phyloP scores from a whole-genome alignment of 2,113 vertebrate species.

The Empidonax alnorum region DNA sequence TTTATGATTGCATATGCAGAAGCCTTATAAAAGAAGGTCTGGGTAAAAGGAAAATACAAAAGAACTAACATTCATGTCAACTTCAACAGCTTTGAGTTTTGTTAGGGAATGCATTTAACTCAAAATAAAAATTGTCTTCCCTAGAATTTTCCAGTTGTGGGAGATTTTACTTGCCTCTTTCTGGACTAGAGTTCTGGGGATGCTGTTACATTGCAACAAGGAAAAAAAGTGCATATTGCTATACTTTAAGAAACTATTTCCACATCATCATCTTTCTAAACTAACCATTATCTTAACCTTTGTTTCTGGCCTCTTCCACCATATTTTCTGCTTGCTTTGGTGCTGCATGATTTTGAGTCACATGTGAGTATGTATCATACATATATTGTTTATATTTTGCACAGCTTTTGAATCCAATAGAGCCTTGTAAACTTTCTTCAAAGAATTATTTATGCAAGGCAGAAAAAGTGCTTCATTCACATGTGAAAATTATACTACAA shows the following conservation, averaged over 20 bases:
- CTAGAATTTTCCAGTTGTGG: neutral
- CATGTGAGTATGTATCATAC: neutral
- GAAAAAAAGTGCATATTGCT: neutral
- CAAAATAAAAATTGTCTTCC: neutral
- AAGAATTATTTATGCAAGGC: slow-evolving; percentile 50
- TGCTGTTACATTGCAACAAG: neutral
- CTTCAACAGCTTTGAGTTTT: neutral
- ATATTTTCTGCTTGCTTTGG: neutral
- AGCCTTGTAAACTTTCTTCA: slow-evolving; percentile 50
- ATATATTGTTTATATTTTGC: neutral
- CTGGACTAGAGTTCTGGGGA: neutral
- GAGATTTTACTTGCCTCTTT: neutral
- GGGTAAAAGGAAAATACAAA: neutral
- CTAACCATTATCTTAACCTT: neutral
- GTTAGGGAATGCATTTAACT: neutral
- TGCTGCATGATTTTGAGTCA: fast-evolving
- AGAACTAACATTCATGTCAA: neutral
- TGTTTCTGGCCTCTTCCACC: neutral
- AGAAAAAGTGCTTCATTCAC: slow-evolving; percentile 56
- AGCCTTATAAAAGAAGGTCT: neutral
- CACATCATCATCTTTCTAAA: neutral
- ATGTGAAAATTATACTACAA: slow-evolving; percentile 56
- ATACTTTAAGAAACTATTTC: neutral
- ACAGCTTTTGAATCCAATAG: neutral
- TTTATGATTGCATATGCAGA: neutral